phyloP scores from a whole-genome alignment of 2,888 invertebrate species.

The Callosobruchus maculatus region DNA sequence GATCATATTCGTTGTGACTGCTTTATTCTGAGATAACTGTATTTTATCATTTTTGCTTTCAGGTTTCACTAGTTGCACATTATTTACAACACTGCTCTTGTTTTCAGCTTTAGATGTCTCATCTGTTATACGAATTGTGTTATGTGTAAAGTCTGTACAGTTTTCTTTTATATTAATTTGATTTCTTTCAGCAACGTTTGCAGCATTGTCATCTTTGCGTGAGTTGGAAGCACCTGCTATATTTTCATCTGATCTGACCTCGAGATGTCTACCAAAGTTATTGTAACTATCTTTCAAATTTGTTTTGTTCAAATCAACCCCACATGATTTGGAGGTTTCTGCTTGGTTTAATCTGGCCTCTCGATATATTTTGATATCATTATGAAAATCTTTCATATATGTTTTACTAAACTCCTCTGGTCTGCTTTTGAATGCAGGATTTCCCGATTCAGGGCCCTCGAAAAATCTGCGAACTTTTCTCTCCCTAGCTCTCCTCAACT shows the following conservation, averaged over 20 bases:
- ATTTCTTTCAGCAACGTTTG: background rate
- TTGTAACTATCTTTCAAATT: background rate
- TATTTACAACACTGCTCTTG: background rate
- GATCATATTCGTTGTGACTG: background rate
- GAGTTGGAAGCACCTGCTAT: background rate
- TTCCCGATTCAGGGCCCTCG: background rate
- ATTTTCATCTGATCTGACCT: background rate
- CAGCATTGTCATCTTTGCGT: background rate
- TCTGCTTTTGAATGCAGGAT: background rate
- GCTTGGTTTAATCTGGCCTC: background rate
- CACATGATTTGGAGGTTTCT: background rate
- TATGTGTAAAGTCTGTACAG: background rate
- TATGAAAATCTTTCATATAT: background rate
- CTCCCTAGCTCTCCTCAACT: background rate
- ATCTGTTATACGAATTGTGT: background rate
- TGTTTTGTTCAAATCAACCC: background rate
- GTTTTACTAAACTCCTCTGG: background rate
- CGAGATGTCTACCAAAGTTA: background rate
- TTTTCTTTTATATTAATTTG: background rate
- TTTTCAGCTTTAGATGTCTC: background rate
- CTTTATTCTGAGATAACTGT: background rate
- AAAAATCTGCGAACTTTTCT: background rate
- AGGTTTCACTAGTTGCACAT: no score
- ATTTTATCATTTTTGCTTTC: background rate
- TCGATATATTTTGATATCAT: background rate